Base-by-base conservation (phyloP, 1,140 invertebrate genomes). In the Hyposmocoma kahamanoa region DNA sequence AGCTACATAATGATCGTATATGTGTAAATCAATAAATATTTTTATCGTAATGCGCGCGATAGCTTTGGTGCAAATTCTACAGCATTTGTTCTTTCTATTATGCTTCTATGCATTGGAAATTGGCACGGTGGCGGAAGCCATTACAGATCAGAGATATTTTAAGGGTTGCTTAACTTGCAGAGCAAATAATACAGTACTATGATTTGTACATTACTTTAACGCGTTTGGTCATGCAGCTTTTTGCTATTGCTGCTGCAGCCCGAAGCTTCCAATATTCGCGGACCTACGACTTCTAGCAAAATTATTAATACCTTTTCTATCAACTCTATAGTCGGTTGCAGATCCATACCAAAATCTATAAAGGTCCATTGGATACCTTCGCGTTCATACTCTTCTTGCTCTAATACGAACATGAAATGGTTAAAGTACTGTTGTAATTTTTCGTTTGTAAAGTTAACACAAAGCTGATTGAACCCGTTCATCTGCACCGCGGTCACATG, bases 371-470 rank as follows among this genome's bases (percentile, higher is more conserved):
- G 84, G 76, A 97, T 96, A 67, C 94, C 93, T 87, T 97, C 95
- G 70, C 93, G 90, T 87, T 97, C 95, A 88, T 97, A 97, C 77
- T 97, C 95, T 86, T 97, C 96, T 91, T 98, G 96, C 88, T 98
- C 96, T 72, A 98, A 90, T 57, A 98, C 93, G 88, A 98, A 98
- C 96, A 97, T 97, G 89, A 96, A 94, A 87, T 97, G 95, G 88
- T 97, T 98, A 93, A 97, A 97, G 89, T 95, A 98, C 81, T 97
- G 96, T 87, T 98, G 96, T 50, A 98, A 90, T 87, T 96, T 95
- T 89, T 98, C 96, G 84, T 98, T 98, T 65, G 96, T 96, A 90
- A 96, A 97, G 90, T 98, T 98, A 91, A 98, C 97, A 90, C 96
- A 98, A 68, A 98, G 90, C 86, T 98, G 96, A 88, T 98, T 96